Evolutionary conservation across 2,888 invertebrate species (phyloP).

Genomic region (Clistopyga incitator): DNA sequence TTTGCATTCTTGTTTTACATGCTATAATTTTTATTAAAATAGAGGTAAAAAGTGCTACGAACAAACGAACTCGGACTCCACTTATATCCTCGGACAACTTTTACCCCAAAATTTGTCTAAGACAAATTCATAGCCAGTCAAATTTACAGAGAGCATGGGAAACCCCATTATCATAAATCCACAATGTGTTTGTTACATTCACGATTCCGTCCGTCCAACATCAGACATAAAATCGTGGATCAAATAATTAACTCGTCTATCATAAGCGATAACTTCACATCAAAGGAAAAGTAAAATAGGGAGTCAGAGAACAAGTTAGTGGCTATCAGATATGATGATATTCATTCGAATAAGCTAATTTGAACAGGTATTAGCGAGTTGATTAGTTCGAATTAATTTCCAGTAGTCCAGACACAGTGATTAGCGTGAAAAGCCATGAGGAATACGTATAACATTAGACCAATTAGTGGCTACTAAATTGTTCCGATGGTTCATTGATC

Average conservation of each 20-base stretch:
- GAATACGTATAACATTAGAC: not conserved
- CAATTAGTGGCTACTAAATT: conserved; percentile 27
- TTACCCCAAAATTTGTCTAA: too few relatives aligned
- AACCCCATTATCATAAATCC: too few relatives aligned
- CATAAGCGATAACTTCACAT: not conserved
- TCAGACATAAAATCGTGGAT: not conserved
- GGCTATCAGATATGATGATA: not conserved
- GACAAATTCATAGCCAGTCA: too few relatives aligned
- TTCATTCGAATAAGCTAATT: not conserved
- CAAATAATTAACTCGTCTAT: not conserved
- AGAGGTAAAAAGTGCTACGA: too few relatives aligned
- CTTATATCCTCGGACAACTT: too few relatives aligned
- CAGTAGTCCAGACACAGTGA: not conserved
- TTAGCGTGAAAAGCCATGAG: not conserved
- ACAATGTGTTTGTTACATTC: too few relatives aligned
- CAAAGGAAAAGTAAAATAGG: not conserved
- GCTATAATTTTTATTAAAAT: too few relatives aligned
- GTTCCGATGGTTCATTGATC: conserved; percentile 20
- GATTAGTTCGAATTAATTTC: conserved; percentile 13
- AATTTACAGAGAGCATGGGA: too few relatives aligned
- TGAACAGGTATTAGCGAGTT: conserved; percentile 8
- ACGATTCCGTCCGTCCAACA: not conserved
- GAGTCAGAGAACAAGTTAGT: not conserved
- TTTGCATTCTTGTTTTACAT: too few relatives aligned
- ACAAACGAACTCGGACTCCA: too few relatives aligned